Conservation (phyloP, 2,113 vertebrate species). For the Aegotheles bennettii region DNA sequence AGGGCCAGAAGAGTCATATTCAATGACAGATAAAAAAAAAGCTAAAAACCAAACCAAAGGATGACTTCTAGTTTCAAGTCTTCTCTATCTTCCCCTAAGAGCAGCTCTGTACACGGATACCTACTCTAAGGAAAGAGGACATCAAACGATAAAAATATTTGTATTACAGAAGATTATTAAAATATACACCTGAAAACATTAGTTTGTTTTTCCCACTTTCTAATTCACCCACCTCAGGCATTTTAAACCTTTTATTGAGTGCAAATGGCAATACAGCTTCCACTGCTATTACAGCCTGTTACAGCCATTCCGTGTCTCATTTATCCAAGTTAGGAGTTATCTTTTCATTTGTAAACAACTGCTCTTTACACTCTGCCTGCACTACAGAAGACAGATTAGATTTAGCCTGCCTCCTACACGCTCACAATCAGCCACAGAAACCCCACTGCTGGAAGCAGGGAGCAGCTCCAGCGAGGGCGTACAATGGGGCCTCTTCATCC, state of each 20-base stretch:
- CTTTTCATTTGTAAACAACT: constrained; percentile 19
- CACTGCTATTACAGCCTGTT: not conserved
- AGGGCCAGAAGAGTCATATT: not conserved
- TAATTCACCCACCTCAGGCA: not conserved
- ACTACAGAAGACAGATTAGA: not conserved
- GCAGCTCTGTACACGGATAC: not conserved
- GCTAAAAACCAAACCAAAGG: not conserved
- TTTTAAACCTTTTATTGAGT: not conserved
- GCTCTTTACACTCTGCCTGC: not conserved
- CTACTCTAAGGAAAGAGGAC: not conserved
- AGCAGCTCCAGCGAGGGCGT: accelerated
- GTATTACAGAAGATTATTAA: not conserved
- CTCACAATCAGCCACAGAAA: not conserved
- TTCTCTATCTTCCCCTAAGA: not conserved
- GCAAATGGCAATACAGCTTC: not conserved
- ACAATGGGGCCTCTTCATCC: not conserved
- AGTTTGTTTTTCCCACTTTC: not conserved
- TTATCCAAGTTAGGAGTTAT: not conserved
- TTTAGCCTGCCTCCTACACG: not conserved
- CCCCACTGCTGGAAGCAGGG: not conserved
- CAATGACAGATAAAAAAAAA: not conserved
- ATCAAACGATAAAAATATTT: not conserved
- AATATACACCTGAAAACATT: not conserved
- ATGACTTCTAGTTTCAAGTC: not conserved
- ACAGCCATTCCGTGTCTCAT: not conserved